Evolutionary conservation across 1,140 invertebrate genomes (phyloP).

Genomic region (Bombus haemorrhoidalis): DNA sequence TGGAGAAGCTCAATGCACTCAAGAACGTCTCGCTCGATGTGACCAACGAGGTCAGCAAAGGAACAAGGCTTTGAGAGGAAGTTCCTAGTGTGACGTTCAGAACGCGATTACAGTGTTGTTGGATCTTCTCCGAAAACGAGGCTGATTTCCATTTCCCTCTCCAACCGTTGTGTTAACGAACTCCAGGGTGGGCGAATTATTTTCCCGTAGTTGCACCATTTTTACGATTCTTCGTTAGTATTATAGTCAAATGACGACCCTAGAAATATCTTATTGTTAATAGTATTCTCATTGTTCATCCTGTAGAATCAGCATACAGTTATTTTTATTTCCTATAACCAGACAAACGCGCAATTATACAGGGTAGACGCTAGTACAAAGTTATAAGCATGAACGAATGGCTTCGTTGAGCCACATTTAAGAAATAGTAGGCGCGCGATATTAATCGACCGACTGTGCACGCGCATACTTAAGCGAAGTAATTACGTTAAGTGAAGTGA

Average conservation of each 20-base stretch:
- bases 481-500: conserved; percentile 1
- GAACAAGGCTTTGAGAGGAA: conserved; percentile 74
- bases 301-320: not conserved
- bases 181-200: not conserved
- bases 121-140: not conserved
- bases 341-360: not conserved
- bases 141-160: not conserved
- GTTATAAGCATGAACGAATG: not conserved
- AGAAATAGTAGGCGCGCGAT: not conserved
- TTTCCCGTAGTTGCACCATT: not conserved
- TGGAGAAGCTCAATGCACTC: conserved; percentile 77
- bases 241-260: not conserved
- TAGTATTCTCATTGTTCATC: not conserved
- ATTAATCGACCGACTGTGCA: not conserved
- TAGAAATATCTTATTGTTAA: not conserved
- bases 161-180: not conserved
- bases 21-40: conserved; percentile 78
- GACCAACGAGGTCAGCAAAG: conserved; percentile 79
- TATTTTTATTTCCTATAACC: not conserved
- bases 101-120: not conserved
- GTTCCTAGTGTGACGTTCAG: not conserved
- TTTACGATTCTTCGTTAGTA: not conserved
- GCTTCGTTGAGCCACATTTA: not conserved
- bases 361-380: conserved; percentile 31
- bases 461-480: not conserved